Percentiles rank a stretch among this genome's conserved stretches.
phyloP scores from a whole-genome alignment of 2,797 vertebrate genomes.

The Ciconia nigra region DNA sequence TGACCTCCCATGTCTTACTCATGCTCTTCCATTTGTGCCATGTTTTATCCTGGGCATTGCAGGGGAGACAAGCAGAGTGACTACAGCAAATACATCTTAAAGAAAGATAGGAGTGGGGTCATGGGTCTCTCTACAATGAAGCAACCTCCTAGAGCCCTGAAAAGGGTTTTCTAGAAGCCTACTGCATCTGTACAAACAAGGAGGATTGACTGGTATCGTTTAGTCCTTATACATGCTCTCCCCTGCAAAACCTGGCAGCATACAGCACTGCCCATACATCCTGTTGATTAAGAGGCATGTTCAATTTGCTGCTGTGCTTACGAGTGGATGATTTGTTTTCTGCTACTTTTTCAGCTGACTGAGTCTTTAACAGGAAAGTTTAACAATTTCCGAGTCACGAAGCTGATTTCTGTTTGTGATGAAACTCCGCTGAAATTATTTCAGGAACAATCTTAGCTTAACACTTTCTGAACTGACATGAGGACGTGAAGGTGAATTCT shows the following conservation, averaged over 20 bases:
- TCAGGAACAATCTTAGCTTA: background rate
- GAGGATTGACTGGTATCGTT: background rate
- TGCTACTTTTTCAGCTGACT: background rate
- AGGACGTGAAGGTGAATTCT: background rate
- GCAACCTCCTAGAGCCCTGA: background rate
- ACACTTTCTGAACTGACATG: background rate
- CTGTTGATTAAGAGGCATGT: background rate
- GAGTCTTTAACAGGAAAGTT: background rate
- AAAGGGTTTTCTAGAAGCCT: background rate
- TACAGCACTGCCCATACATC: background rate
- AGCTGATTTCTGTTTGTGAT: background rate
- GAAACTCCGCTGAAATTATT: background rate
- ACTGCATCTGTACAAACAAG: background rate
- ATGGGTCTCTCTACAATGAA: background rate
- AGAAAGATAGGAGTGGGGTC: background rate
- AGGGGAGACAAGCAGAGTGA: background rate
- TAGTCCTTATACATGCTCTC: background rate
- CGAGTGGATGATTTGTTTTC: background rate
- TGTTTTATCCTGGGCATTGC: background rate
- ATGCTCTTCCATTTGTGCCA: background rate
- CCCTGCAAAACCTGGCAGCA: background rate
- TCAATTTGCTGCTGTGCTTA: background rate
- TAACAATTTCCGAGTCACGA: background rate
- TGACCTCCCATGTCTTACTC: background rate
- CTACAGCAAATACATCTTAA: background rate